These are phyloP conservation scores for Acanthurus lineatus DNA, from an alignment of 2,797 vertebrate species.

Conservation along the genomic window DNA sequence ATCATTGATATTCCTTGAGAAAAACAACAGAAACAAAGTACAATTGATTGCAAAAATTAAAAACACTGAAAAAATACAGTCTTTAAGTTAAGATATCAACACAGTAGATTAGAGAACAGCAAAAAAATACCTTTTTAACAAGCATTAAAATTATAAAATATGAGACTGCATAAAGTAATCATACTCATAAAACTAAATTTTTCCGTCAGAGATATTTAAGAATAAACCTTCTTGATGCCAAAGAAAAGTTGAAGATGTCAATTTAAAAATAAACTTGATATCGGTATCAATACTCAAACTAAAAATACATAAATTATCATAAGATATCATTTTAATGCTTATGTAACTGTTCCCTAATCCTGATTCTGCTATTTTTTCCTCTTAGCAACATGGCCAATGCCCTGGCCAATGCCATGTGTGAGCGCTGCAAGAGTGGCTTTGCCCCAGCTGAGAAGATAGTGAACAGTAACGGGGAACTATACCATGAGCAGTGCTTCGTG, in stretches of 20 bases:
- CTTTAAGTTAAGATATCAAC: neutral
- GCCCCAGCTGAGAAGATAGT: conserved; percentile 96
- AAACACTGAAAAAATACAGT: neutral
- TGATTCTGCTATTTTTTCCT: neutral
- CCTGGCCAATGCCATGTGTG: conserved; percentile 94
- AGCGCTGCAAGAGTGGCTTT: conserved; percentile 94
- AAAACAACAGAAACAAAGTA: neutral
- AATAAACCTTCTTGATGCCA: neutral
- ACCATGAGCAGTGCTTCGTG: conserved; percentile 97
- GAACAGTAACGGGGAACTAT: conserved; percentile 97
- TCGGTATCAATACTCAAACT: neutral
- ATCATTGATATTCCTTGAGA: neutral
- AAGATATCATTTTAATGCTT: neutral
- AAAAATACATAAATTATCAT: too few species aligned
- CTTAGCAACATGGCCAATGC: conserved; percentile 98
- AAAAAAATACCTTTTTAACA: neutral
- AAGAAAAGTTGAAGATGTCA: neutral
- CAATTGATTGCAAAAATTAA: neutral
- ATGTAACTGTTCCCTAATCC: neutral
- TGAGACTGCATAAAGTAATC: neutral
- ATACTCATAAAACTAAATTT: neutral
- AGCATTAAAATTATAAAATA: neutral
- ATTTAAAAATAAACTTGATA: too few species aligned
- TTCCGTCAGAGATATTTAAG: neutral
- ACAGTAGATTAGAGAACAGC: neutral